Conservation (phyloP, 2,113 vertebrate genomes). For the Eurypyga helias region DNA sequence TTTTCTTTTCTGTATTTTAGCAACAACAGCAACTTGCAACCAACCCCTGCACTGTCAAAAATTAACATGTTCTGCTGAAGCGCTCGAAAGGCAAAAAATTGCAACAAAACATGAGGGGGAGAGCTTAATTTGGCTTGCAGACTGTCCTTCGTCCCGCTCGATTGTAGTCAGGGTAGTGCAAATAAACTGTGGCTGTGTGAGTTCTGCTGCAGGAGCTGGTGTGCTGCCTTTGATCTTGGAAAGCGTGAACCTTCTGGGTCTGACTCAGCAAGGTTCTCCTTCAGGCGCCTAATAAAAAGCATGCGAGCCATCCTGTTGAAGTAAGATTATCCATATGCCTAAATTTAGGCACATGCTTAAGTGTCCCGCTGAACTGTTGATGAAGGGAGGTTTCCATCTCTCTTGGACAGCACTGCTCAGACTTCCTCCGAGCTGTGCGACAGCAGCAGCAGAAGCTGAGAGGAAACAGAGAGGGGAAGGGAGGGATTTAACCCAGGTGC, state of each 20-base stretch:
- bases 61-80: not conserved
- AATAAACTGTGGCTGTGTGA: not conserved
- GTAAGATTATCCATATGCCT: not conserved
- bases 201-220: not conserved
- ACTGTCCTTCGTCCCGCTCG: not conserved
- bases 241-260: not conserved
- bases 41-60: not conserved
- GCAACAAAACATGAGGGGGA: not conserved
- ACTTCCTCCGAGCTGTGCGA: not conserved
- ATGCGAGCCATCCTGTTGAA: not conserved
- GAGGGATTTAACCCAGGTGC: not conserved
- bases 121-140: not conserved
- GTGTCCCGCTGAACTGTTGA: not conserved
- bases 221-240: constrained; percentile 34
- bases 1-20: not conserved
- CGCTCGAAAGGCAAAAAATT: not conserved
- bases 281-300: not conserved
- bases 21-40: not conserved
- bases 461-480: not conserved
- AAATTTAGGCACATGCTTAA: not conserved
- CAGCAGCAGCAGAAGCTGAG: not conserved
- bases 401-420: not conserved
- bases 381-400: not conserved
- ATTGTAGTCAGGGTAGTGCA: not conserved
- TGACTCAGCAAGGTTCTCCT: constrained; percentile 41